phyloP scores from a whole-genome alignment of 2,113 vertebrate genomes.

The Brachypteracias leptosomus region DNA sequence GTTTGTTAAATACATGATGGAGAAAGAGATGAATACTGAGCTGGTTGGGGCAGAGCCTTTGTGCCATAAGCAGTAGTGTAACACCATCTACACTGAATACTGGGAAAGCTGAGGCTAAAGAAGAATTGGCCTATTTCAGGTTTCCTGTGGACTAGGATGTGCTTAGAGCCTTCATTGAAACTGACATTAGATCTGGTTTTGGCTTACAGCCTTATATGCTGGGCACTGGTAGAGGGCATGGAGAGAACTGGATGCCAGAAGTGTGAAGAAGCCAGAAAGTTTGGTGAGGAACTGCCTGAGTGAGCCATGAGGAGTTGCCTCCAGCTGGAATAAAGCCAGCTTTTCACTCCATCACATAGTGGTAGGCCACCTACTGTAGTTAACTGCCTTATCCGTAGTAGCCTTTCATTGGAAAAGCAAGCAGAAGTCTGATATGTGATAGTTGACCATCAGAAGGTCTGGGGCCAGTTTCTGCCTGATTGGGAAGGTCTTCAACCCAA shows the following conservation, averaged over 20 bases:
- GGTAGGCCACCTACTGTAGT: neutral
- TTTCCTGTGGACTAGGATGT: neutral
- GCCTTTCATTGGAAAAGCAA: neutral
- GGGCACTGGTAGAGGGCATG: rapidly evolving
- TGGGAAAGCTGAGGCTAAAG: neutral
- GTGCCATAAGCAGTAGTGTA: neutral
- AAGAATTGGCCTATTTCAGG: neutral
- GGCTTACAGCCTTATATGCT: neutral
- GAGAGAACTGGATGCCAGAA: neutral
- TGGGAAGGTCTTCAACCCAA: neutral
- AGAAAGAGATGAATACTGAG: neutral
- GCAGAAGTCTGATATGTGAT: neutral
- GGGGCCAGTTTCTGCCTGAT: neutral
- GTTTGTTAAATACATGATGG: neutral
- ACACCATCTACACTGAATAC: neutral
- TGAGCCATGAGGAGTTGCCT: neutral
- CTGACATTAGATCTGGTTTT: neutral
- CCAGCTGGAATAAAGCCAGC: neutral
- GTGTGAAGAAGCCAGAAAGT: neutral
- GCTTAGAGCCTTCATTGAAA: neutral
- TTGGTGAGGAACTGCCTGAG: neutral
- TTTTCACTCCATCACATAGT: neutral
- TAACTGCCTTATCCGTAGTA: neutral
- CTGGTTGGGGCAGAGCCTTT: neutral
- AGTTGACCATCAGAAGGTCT: neutral